These are phyloP conservation scores for Andricus grossulariae DNA, from an alignment of 1,140 invertebrate species.

Conservation along the genomic window DNA sequence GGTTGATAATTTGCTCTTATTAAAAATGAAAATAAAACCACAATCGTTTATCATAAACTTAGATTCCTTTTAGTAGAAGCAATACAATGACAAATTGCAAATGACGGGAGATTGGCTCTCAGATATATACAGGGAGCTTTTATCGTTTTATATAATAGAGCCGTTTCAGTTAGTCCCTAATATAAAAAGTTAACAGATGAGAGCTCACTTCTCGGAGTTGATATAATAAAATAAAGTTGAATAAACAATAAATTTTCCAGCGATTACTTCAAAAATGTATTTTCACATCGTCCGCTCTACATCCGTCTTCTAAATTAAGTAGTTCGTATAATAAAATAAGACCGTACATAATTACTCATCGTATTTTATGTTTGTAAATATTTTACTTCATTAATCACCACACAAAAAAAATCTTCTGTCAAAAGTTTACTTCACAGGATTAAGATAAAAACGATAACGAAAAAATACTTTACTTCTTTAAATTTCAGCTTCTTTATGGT, in stretches of 20 bases:
- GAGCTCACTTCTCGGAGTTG: not conserved
- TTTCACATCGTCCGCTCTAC: no score
- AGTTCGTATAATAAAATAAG: no score
- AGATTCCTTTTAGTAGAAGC: not conserved
- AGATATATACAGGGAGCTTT: not conserved
- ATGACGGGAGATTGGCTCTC: slow-evolving; percentile 1
- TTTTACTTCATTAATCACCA: no score
- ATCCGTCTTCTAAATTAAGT: no score
- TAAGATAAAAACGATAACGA: no score
- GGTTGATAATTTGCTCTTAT: slow-evolving; percentile 6
- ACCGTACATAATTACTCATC: no score
- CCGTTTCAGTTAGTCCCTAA: slow-evolving; percentile 4
- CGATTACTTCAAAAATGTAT: no score
- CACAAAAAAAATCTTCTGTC: no score
- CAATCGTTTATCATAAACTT: not conserved
- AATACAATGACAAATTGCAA: not conserved
- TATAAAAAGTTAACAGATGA: slow-evolving; percentile 16
- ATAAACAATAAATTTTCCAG: not conserved
- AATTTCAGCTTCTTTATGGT: no score
- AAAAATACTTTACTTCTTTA: no score
- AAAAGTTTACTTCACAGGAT: no score
- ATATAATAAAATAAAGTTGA: not conserved
- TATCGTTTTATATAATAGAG: slow-evolving; percentile 5
- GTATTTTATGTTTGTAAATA: no score
- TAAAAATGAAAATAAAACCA: not conserved